phyloP scores from a whole-genome alignment of 2,888 invertebrate genomes.

The Epinotia nisella region DNA sequence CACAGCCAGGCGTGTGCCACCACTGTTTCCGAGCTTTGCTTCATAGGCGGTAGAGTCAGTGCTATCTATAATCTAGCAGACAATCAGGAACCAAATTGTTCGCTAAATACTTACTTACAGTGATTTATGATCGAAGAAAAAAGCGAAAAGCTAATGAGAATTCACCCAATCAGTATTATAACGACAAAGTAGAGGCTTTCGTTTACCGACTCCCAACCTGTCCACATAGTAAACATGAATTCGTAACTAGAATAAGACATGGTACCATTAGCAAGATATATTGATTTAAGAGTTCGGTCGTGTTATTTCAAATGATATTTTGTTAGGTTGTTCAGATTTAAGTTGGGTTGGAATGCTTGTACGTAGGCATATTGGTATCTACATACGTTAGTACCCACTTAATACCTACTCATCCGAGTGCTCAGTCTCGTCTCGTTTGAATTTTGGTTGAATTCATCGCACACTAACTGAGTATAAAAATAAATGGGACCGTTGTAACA shows the following conservation, averaged over 20 bases:
- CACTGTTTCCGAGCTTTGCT: slow-evolving; percentile 70
- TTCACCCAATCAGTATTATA: neutral
- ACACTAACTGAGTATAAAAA: slow-evolving; percentile 18
- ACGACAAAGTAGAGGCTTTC: neutral
- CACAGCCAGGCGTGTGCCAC: slow-evolving; percentile 72
- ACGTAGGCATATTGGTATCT: neutral
- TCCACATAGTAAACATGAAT: too few species aligned
- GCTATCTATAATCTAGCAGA: neutral
- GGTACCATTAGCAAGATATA: neutral
- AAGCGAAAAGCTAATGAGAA: neutral
- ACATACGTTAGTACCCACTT: too few species aligned
- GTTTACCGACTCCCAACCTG: neutral
- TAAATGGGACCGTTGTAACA: slow-evolving; percentile 18
- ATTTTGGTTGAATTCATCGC: slow-evolving; percentile 8
- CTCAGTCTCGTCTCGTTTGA: slow-evolving; percentile 6
- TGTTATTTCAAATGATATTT: slow-evolving; percentile 1
- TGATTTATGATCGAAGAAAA: neutral
- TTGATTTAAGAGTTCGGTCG: neutral
- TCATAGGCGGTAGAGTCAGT: neutral
- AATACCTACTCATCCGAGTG: neutral
- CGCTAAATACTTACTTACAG: neutral
- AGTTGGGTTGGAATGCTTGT: neutral
- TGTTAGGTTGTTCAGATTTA: neutral
- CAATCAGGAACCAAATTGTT: neutral
- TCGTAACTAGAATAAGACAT: neutral